Evolutionary conservation across 2,888 invertebrate species (phyloP).

Genomic region (Dioctria rufipes): DNA sequence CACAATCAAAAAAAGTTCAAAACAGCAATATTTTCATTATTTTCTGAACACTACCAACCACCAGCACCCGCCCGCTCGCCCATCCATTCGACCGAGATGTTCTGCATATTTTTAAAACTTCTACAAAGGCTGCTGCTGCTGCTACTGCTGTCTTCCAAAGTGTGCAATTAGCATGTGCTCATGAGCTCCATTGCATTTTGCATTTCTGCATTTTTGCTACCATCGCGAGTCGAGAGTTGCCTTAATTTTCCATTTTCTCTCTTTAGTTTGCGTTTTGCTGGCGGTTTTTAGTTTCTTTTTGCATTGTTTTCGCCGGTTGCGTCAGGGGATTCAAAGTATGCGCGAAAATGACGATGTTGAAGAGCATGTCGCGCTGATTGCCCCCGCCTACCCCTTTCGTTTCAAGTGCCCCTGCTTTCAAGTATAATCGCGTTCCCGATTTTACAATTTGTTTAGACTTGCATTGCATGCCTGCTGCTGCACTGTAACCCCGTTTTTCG

Average conservation of each 20-base stretch:
- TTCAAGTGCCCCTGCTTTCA: not conserved
- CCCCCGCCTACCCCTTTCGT: not conserved
- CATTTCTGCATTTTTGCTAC: conserved; percentile 7
- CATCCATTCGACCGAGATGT: not conserved
- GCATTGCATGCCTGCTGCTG: not conserved
- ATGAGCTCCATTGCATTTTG: conserved; percentile 19
- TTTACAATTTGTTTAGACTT: not conserved
- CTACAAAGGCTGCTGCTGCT: not conserved
- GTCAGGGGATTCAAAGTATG: conserved; percentile 9
- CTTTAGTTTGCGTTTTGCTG: not conserved
- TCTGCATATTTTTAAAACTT: not conserved
- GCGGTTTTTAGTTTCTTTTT: not conserved
- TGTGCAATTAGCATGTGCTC: conserved; percentile 34
- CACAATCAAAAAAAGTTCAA: not conserved
- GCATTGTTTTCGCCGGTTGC: conserved; percentile 14
- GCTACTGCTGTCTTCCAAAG: not conserved
- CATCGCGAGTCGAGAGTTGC: not conserved
- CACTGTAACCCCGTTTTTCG: not conserved
- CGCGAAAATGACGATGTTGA: conserved; percentile 11
- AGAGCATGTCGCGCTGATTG: not conserved
- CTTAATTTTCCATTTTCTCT: not conserved
- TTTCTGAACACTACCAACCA: no score
- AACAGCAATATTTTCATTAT: not conserved
- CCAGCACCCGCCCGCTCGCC: not conserved
- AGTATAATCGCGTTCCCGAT: not conserved